These are phyloP conservation scores for Pachycephus smyrnensis DNA, from an alignment of 2,888 invertebrate genomes.

Conservation along the genomic window DNA sequence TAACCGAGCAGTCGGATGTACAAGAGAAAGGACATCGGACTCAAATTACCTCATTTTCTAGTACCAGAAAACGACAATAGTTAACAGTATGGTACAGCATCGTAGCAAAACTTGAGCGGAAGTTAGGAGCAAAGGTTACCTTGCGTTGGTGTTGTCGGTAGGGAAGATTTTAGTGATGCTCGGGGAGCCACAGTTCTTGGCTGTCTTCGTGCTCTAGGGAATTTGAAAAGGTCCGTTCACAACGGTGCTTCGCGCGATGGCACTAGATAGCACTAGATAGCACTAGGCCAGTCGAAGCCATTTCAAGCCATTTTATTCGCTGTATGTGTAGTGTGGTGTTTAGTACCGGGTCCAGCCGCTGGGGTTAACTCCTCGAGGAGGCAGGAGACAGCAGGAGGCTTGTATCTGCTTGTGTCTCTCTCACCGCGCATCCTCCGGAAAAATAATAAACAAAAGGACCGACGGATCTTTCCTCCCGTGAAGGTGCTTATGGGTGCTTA, in stretches of 20 bases:
- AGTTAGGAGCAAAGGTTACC: too few relatives aligned
- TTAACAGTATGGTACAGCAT: too few relatives aligned
- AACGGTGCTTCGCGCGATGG: not conserved
- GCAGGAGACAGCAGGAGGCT: too few relatives aligned
- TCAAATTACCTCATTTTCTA: too few relatives aligned
- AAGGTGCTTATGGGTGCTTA: constrained; percentile 34
- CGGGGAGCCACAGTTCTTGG: not conserved
- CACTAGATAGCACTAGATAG: not conserved
- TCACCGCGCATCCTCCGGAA: constrained; percentile 39
- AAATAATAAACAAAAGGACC: constrained; percentile 55
- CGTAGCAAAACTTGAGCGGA: too few relatives aligned
- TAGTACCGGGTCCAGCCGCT: constrained; percentile 1
- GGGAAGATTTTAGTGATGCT: not conserved
- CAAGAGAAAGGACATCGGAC: too few relatives aligned
- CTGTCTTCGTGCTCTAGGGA: not conserved
- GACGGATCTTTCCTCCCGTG: constrained; percentile 37
- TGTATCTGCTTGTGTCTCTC: not conserved
- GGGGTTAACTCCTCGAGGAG: not conserved
- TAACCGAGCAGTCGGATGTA: too few relatives aligned
- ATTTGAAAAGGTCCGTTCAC: not conserved
- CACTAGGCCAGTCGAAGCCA: too few relatives aligned
- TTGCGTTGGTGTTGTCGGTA: not conserved
- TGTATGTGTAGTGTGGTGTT: not conserved
- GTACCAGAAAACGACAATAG: too few relatives aligned
- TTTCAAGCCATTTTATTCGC: too few relatives aligned